A percentile compares a stretch with the other conserved stretches of the same genome.
Conservation (phyloP, 2,888 invertebrate species). For the Tanytarsus gracilentus region DNA sequence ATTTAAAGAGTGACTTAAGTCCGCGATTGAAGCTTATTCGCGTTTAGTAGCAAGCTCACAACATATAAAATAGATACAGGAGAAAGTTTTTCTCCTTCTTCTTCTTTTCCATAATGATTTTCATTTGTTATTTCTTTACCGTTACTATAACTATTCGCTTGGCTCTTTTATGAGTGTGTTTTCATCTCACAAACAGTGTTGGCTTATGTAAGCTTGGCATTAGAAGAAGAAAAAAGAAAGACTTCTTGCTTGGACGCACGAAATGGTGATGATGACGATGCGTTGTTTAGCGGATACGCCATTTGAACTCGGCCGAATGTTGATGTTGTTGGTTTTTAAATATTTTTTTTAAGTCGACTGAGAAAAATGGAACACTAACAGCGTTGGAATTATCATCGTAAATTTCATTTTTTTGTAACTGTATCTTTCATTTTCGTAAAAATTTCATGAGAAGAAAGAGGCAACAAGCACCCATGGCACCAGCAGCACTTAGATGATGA, state of each 20-base stretch:
- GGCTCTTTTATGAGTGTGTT: conserved; percentile 11
- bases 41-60: background rate
- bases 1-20: too few relatives aligned
- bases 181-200: background rate
- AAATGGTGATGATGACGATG: background rate
- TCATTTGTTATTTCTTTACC: conserved; percentile 27
- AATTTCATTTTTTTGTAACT: conserved; percentile 25
- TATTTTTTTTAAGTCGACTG: background rate
- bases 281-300: background rate
- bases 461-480: background rate
- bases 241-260: background rate
- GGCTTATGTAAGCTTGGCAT: conserved; percentile 25
- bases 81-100: conserved; percentile 22
- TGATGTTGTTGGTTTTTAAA: background rate
- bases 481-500: conserved; percentile 13
- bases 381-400: conserved; percentile 20
- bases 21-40: too few relatives aligned
- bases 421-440: conserved; percentile 8
- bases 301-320: background rate
- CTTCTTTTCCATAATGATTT: conserved; percentile 8
- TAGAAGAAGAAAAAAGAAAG: background rate
- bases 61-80: conserved; percentile 21
- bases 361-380: conserved; percentile 1
- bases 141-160: conserved; percentile 25
- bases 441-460: background rate